Conservation (phyloP, 2,888 invertebrate species). For the Phalangium opilio region DNA sequence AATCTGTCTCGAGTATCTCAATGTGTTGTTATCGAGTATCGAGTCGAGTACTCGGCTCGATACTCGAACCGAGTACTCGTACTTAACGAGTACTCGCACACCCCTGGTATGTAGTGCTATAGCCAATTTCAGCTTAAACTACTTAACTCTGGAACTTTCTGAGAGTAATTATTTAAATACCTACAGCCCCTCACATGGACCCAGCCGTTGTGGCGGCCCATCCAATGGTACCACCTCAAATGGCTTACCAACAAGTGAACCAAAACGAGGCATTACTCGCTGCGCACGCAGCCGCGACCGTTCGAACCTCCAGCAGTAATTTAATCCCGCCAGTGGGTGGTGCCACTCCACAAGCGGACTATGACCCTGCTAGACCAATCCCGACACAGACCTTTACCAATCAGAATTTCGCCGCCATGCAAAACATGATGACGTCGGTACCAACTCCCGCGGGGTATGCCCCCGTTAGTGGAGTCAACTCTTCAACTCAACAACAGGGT, state of each 20-base stretch:
- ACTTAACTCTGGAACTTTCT: too few species aligned
- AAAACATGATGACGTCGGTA: slow-evolving; percentile 15
- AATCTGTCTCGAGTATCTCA: too few species aligned
- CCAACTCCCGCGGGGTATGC: slow-evolving; percentile 11
- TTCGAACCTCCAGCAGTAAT: not conserved
- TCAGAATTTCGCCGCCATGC: slow-evolving; percentile 46
- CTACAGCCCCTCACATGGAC: slow-evolving; percentile 32
- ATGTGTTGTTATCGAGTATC: too few species aligned
- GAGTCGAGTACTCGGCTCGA: too few species aligned
- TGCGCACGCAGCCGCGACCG: not conserved
- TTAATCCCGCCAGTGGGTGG: not conserved
- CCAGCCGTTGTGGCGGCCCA: slow-evolving; percentile 29
- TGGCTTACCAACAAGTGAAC: not conserved
- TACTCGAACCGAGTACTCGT: too few species aligned
- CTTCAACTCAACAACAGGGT: too few species aligned
- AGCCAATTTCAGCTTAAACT: too few species aligned
- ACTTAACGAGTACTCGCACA: too few species aligned
- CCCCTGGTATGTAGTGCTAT: too few species aligned
- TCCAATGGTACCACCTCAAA: slow-evolving; percentile 17
- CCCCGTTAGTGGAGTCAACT: slow-evolving; percentile 8
- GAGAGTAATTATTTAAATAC: too few species aligned
- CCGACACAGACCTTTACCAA: slow-evolving; percentile 73
- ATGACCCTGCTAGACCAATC: slow-evolving; percentile 34
- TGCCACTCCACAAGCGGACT: slow-evolving; percentile 9
- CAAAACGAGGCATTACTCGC: not conserved